Base-by-base conservation (phyloP, 2,797 vertebrate species). In the Falco columbarius region DNA sequence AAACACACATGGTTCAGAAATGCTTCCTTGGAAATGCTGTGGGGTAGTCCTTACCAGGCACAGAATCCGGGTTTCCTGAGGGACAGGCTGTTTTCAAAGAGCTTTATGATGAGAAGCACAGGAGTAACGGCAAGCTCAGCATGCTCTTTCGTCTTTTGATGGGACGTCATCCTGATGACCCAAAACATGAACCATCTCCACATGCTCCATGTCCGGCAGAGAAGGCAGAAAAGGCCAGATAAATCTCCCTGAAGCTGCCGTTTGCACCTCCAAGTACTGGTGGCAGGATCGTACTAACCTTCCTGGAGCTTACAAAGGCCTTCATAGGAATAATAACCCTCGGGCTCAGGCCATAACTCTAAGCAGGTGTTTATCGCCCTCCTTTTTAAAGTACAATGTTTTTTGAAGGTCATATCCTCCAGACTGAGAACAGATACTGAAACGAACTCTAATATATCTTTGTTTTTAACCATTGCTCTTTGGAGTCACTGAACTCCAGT, bases 391-490 rank as follows among this genome's bases (percentile, higher is more conserved):
- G 9, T 7, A 36, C 5, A 4, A 8, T 54, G 21, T 32, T 68
- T 91, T 91, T 76, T 36, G 17, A 86, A 36, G 14, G 16, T 27
- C 40, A 23, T 51, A 15, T 72, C 12, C 40, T 93, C 32, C 34
- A 73, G 42, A 38, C 10, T 58, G 59, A 82, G 63, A 66, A 56
- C 7, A 44, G 81, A 42, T 51, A 61, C 30, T 38, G 58, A 68
- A 92, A n/a, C 4, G 9, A 85, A 52, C 38, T 63, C 44, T 68
- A 26, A 49, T 76, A 30, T 40, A 32, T 2, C n/a, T 82, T 76
- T 40, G 8, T 82, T 61, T 38, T 15, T 80, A 62, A 83, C 12
- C 12, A 29, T 26, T 0, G 0, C 5, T 76, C 22, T 32, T 76
- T 73, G 46, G 32, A 73, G 26, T 44, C 14, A 12, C 32, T 46